Base-by-base conservation (phyloP, 2,797 vertebrate species). In the Kryptopterus vitreolus region DNA sequence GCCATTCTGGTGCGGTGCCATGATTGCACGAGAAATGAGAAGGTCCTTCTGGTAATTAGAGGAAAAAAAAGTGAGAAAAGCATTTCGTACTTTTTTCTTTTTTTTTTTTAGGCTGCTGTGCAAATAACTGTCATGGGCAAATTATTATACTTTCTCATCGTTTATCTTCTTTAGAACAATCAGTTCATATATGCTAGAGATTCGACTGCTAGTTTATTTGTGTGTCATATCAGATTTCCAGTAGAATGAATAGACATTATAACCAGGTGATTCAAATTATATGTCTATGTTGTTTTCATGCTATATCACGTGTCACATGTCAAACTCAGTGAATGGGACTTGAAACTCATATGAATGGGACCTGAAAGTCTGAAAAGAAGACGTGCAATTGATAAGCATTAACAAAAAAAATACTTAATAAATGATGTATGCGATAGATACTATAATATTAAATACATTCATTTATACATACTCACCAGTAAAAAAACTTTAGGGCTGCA, bases 1-100 rank as follows among this genome's bases (percentile, higher is more conserved):
- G 22, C 74, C 61, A 66, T 71, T 74, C 52, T 81, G 62, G 79
- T 76, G 35, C 2, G 24, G 33, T 57, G 70, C 61, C 61, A 65
- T 4, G 22, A 10, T 65, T 74, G 74, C 29, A 61, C 24, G 9
- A 52, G 13, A 52, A 61, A 70, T 4, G 9, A 70, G 11, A 52
- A 35, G 38, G 24, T 71, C 20, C 59, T 74, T 59, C 59, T 71
- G 50, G 29, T 52, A 53, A 71, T 71, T 71, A 71, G 48, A 71
- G 38, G 12, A 52, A 71, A 52, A 22, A 52, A 71, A 33, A 52
- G 46, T 50, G 15, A 43, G 6, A 43, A 43, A 43, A n/a, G n/a
- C n/a, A n/a, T n/a, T n/a, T n/a, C n/a, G 38, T 43, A 10, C 10
- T 43, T 43, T 43, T 43, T 43, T 43, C 38, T 0, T 43, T 43